Base-by-base conservation (phyloP, 2,113 vertebrate species). In the Bubo blakistoni region DNA sequence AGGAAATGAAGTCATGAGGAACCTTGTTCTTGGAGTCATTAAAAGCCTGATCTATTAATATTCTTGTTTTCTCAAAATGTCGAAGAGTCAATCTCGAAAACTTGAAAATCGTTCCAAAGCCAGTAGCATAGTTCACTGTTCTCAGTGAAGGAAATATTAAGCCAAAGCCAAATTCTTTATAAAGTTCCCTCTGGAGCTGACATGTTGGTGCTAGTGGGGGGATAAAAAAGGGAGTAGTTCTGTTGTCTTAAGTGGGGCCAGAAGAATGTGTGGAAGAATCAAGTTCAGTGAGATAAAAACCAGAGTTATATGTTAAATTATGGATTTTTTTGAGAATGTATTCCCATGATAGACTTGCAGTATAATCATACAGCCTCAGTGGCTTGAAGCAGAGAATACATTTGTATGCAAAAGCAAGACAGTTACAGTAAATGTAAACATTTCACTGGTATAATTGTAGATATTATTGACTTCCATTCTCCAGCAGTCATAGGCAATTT, bases 381-480 rank as follows among this genome's bases (percentile, higher is more conserved):
- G 57, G 36, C 92, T 46, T 14, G 4, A 90, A 94, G 58, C 72
- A 54, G 18, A 69, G 44, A 70, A 11, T 87, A 32, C 27, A 13
- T 92, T 83, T 86, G 52, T 83, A n/a, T 96, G 84, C 73, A 66
- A 63, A 96, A 94, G 44, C 57, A 78, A 80, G 70, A 46, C 66
- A 55, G 58, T 96, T 94, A 90, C 49, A 73, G 83, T 84, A 88
- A 91, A 74, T 88, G 38, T 80, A 80, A 94, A 92, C 66, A 85
- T 81, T 97, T 97, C 80, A 62, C 38, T 86, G 71, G 42, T 81
- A 16, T 96, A 73, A 86, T 71, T 65, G 89, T 59, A 65, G 73
- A 46, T 95, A 38, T 55, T 91, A 80, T 69, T 91, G 92, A 62
- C 77, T 93, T 91, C 49, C 85, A n/a, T 89, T 96, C 91, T 88